Conservation (phyloP, 2,113 vertebrate genomes). For the Phasianus colchicus region DNA sequence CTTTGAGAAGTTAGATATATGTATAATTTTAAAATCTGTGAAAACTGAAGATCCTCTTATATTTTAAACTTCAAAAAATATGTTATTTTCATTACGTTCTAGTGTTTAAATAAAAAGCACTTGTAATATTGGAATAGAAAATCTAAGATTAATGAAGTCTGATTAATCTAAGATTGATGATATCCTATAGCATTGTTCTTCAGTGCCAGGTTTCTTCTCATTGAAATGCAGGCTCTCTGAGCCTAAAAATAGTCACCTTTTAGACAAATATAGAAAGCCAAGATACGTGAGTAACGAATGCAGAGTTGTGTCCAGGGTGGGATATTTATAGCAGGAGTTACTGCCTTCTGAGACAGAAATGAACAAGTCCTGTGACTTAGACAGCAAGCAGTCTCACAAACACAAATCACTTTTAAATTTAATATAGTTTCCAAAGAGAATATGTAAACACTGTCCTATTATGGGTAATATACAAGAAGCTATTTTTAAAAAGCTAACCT, state of each 20-base stretch:
- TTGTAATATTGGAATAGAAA: neutral
- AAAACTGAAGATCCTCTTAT: neutral
- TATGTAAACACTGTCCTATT: constrained; percentile 46
- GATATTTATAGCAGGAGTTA: constrained; percentile 31
- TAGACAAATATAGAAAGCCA: constrained; percentile 36
- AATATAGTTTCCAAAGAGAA: constrained; percentile 47
- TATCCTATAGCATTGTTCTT: neutral
- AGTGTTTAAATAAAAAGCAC: neutral
- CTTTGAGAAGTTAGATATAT: neutral
- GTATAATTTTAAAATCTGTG: neutral
- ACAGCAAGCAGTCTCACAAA: constrained; percentile 1
- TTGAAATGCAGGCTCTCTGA: neutral
- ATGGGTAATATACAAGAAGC: constrained; percentile 26
- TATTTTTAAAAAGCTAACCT: constrained; percentile 61
- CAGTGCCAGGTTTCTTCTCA: neutral
- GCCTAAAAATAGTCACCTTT: constrained; percentile 7
- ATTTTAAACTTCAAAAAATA: neutral
- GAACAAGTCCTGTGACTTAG: neutral
- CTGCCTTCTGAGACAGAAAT: constrained; percentile 6
- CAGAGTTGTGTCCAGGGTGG: neutral
- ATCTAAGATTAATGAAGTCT: neutral
- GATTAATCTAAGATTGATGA: neutral
- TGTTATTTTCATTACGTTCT: neutral
- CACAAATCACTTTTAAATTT: constrained; percentile 23
- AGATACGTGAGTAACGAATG: neutral